Evolutionary conservation across 2,113 vertebrate genomes (phyloP), one percentile per base, ranked within the genome.

Genomic region (Procapra przewalskii): DNA sequence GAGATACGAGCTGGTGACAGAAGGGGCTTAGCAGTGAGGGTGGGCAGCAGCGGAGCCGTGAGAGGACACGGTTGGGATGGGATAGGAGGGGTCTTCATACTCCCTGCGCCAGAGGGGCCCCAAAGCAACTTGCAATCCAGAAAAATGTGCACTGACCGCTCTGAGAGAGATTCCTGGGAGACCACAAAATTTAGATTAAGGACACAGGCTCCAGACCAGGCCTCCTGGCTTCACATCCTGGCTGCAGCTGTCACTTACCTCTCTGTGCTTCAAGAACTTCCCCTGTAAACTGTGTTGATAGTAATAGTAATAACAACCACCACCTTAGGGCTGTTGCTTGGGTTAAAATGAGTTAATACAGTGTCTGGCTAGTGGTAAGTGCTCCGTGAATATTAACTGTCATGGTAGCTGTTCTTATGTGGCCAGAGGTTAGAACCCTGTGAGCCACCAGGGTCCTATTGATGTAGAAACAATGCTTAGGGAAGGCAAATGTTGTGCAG

Each of bases 1-100:
- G 84, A 97, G 96, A 90, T 62, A 97, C 11, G 84, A 96, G 29
- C 93, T 89, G 91, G 91, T 95, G 80, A 92, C 36, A 89, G 96
- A 93, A 95, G 62, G 85, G 75, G 45, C 40, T 92, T 77, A 50
- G 82, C 45, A 48, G 45, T 57, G 57, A 88, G 60, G 40, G 45
- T 54, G 25, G 82, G 86, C 43, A 55, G 85, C 71, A 90, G 23
- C 6, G 54, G 80, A 87, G 31, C 31, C 40, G 2, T 36, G 50
- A 86, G 52, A 71, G 50, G 43, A 81, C 87, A 71, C 48, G 17
- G 23, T 40, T 3, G 33, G 62, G 48, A 88, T 75, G 31, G 86
- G 45, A 36, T 29, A 77, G 59, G 75, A 87, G 54, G 29, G 86
- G 11, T 96, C 84, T 94, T 97, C 45, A 67, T 6, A 88, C 25